Evolutionary conservation across 2,797 vertebrate genomes (phyloP).

Genomic region (Tokudaia tokunoshimensis): DNA sequence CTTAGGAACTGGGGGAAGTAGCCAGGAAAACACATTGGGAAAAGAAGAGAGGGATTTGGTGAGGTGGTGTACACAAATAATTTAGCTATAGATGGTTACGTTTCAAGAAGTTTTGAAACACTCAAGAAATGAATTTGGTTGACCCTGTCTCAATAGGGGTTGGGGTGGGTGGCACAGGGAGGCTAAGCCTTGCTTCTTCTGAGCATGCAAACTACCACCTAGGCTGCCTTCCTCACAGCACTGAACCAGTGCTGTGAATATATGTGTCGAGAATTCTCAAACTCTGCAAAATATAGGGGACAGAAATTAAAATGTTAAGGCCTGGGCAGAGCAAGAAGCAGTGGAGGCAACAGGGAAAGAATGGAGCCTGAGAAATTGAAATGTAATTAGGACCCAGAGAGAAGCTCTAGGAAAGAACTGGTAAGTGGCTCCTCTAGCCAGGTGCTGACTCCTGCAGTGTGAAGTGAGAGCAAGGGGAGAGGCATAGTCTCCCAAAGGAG

Average conservation of each 20-base stretch:
- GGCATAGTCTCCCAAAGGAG: rapidly evolving
- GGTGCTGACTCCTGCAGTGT: neutral
- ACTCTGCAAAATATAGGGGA: neutral
- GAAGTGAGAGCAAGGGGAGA: rapidly evolving
- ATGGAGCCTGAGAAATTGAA: neutral
- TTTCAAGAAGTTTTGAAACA: neutral
- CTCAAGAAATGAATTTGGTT: neutral
- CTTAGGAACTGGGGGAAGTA: neutral
- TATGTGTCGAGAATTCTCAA: neutral
- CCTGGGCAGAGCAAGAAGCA: neutral
- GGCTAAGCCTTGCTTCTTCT: neutral
- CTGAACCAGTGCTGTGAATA: neutral
- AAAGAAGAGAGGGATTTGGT: neutral
- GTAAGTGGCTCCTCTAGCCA: neutral
- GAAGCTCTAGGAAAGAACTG: neutral
- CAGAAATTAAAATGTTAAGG: neutral
- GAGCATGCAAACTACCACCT: neutral
- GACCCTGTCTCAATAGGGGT: neutral
- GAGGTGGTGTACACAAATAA: neutral
- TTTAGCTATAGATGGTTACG: neutral
- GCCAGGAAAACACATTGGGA: neutral
- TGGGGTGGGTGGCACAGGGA: rapidly evolving
- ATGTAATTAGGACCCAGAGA: neutral
- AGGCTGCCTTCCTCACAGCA: neutral
- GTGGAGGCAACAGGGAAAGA: neutral